Conservation (phyloP, 2,113 vertebrate genomes). For the Hypomesus transpacificus region DNA sequence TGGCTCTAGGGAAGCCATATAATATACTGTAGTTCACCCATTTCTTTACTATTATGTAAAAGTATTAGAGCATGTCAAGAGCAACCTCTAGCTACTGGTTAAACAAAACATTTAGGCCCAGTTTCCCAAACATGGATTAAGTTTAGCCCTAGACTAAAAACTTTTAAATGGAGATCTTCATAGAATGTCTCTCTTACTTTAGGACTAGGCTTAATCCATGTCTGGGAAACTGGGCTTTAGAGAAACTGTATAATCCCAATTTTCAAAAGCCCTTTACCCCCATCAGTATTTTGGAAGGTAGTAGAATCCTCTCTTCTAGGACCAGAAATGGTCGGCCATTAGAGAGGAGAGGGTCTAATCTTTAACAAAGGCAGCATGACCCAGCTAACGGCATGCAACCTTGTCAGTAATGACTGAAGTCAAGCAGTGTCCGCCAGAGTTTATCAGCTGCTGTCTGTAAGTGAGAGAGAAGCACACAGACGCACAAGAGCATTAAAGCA, state of each 20-base stretch:
- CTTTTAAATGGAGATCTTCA: too few species aligned
- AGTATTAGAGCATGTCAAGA: too few species aligned
- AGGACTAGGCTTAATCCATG: neutral
- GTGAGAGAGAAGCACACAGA: slow-evolving; percentile 39
- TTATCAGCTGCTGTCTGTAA: slow-evolving; percentile 40
- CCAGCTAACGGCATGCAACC: slow-evolving; percentile 45
- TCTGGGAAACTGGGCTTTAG: neutral
- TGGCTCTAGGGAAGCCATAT: too few species aligned
- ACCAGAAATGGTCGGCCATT: neutral
- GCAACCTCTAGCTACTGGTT: too few species aligned
- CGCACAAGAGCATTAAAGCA: slow-evolving; percentile 60
- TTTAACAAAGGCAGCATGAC: slow-evolving; percentile 37
- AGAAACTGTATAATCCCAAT: neutral
- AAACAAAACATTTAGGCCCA: too few species aligned
- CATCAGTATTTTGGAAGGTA: neutral
- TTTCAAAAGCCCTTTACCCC: neutral
- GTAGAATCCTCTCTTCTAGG: neutral
- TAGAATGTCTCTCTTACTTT: too few species aligned
- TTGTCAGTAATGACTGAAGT: slow-evolving; percentile 36
- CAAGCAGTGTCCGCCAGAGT: slow-evolving; percentile 37
- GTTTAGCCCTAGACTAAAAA: too few species aligned
- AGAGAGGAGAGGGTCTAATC: slow-evolving; percentile 18
- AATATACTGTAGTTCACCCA: neutral
- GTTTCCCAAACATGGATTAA: too few species aligned
- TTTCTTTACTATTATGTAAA: too few species aligned